Evolutionary conservation across 2,113 vertebrate species (phyloP), one percentile per base, ranked within the genome.

Genomic region (Bos javanicus): DNA sequence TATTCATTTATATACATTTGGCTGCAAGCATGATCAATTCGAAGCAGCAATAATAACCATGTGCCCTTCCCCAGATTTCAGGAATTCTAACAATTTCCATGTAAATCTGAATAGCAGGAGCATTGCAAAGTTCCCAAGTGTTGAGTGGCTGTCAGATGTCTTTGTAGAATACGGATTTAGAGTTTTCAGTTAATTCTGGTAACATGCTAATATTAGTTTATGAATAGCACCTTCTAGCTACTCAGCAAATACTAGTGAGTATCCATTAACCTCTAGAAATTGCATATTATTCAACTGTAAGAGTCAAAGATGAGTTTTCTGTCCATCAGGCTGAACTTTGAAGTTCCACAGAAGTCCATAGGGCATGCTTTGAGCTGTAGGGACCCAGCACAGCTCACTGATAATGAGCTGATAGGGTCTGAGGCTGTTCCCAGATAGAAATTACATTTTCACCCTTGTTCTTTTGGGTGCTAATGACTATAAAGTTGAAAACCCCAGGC

Each of bases 231-330:
- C 81, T 91, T 92, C 87, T n/a, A 96, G 74, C 76, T 95, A 92
- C 64, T 96, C 94, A 97, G 96, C 90, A 96, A 97, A 91, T 93
- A 87, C 56, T 93, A 84, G 52, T 71, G 83, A 76, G 67, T 46
- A 62, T 56, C 54, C 14, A 50, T 46, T 82, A 84, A 33, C 85
- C 26, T 76, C 52, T 81, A 36, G 57, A 92, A 95, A 91, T 28
- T 50, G 15, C 48, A 90, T 84, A 36, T 90, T 91, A 90, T 90
- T 95, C 80, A 91, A 81, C 36, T 90, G 1, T 28, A 90, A 82
- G 74, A 92, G 48, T 48, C 80, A 96, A 94, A 90, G 76, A 91
- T 92, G 60, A 89, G n/a, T 85, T 91, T 87, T 95, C 64, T 81
- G 26, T 36, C n/a, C 71, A 90, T 60, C 6, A 2, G 25, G n/a